phyloP scores from a whole-genome alignment of 2,113 vertebrate species.

The Nycticebus coucang region DNA sequence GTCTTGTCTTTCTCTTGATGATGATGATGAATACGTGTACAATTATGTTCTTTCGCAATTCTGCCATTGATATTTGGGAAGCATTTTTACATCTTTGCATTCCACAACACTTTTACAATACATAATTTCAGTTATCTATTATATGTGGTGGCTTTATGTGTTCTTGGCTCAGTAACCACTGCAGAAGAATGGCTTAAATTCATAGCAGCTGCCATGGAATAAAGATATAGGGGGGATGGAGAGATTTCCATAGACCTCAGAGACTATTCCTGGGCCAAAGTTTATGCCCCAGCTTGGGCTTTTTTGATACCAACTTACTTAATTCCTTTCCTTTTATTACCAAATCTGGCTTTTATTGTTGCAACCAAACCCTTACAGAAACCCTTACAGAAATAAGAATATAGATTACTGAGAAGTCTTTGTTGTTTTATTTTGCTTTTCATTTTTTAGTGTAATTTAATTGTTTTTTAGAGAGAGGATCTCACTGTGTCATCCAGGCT shows the following conservation, averaged over 20 bases:
- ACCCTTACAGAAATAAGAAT: not conserved
- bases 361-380: not conserved
- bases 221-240: rapidly evolving
- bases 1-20: not conserved
- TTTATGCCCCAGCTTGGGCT: not conserved
- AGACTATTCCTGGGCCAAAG: not conserved
- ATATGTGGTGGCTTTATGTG: not conserved
- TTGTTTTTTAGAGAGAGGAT: too few species aligned
- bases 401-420: not conserved
- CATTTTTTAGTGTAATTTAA: too few species aligned
- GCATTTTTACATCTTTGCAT: not conserved
- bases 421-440: too few species aligned
- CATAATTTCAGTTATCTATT: not conserved
- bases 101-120: not conserved
- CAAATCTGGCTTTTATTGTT: not conserved
- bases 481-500: too few species aligned
- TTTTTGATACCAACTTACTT: not conserved
- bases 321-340: not conserved
- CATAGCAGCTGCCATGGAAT: not conserved
- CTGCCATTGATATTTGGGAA: not conserved
- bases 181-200: not conserved
- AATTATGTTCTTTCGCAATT: not conserved
- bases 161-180: not conserved
- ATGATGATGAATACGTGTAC: not conserved
- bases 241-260: not conserved